A percentile compares a stretch with the other conserved stretches of the same genome.
These are phyloP conservation scores for Spatula versicolor DNA, from an alignment of 2,797 vertebrate species.

Conservation along the genomic window DNA sequence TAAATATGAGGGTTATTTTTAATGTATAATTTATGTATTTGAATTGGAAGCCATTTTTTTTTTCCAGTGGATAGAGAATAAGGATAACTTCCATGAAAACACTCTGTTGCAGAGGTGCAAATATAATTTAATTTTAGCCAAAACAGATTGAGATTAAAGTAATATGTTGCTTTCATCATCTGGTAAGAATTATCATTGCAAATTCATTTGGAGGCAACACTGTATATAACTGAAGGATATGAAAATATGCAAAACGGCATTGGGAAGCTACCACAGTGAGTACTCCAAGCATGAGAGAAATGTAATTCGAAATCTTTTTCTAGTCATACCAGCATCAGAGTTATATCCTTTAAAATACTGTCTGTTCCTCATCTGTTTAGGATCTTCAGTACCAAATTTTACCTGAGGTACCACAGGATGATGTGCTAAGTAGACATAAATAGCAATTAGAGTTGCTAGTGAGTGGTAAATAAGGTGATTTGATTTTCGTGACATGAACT, in stretches of 20 bases:
- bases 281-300: background rate
- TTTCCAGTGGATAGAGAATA: background rate
- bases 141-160: constrained; percentile 7
- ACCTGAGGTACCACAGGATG: background rate
- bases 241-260: background rate
- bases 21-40: background rate
- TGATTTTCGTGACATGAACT: background rate
- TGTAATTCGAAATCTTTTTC: background rate
- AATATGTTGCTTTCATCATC: background rate
- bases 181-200: background rate
- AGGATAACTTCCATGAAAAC: background rate
- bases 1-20: background rate
- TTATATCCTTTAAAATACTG: background rate
- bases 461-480: background rate
- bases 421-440: background rate
- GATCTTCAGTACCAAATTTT: background rate
- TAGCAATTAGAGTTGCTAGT: background rate
- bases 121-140: background rate
- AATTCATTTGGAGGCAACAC: background rate
- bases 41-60: background rate
- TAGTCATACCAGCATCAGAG: background rate
- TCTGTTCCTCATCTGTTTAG: background rate
- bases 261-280: background rate
- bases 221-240: background rate
- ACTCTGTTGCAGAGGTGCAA: background rate